Base-by-base conservation (phyloP, 1,140 invertebrate species). In the Contarinia nasturtii region DNA sequence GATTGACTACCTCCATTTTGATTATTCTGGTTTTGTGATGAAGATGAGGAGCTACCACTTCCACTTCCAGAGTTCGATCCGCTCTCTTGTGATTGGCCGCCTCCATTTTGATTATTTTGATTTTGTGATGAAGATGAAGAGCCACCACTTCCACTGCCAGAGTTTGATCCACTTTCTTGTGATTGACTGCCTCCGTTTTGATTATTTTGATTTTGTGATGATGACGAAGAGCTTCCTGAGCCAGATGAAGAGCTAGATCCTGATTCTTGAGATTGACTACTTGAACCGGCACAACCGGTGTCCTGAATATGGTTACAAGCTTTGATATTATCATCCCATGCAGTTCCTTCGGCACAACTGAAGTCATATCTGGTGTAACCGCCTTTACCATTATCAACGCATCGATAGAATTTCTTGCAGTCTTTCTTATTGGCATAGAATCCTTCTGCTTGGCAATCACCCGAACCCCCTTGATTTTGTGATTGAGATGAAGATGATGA, bases 321-420 rank as follows among this genome's bases (percentile, higher is more conserved):
- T 50, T 63, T 52, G 33, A 63, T 57, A 7, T 66, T 50, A 40
- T 62, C 56, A 58, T 76, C 70, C 67, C 70, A 75, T 18, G 72
- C 67, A 33, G 74, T 75, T 51, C 72, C 69, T 34, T 57, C 66
- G 7, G 67, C 73, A 58, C 74, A 77, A 37, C 55, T 57, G 57
- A 72, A 78, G 54, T 75, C 71, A 58, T 74, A 76, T 55, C 69
- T 72, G 4, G 54, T 68, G 48, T 60, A 72, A 17, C 60, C 63
- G 21, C 72, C 69, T 48, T 78, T 71, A 21, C 73, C 75, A 52
- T 75, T 70, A 48, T 74, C 64, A 1, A 84, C 81, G 56, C 80
- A 83, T 46, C 79, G 69, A 53, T 81, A 82, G 54, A 80, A 82
- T 54, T 79, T 78, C 43, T 68, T 70, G 56, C 82, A 86, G 37